A percentile compares a stretch with the other conserved stretches of the same genome.
Conservation (phyloP, 2,888 invertebrate species). For the Drosophila rellima region DNA sequence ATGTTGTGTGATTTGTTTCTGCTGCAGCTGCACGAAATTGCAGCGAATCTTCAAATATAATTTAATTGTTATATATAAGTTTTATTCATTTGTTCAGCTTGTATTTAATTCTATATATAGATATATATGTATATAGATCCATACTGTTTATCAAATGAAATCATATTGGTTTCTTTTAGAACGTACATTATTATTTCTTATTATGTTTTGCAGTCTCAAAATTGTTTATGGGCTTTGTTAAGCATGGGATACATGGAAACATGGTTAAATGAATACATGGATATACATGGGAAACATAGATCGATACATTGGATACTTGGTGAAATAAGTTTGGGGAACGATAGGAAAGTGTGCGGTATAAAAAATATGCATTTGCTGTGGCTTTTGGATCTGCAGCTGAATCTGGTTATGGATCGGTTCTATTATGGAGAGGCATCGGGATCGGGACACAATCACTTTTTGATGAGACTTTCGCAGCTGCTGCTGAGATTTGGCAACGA, state of each 20-base stretch:
- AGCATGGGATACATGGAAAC: conserved; percentile 23
- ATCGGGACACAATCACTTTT: conserved; percentile 61
- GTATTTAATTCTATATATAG: conserved; percentile 23
- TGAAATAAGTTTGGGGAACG: conserved; percentile 15
- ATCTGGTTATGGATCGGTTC: conserved; percentile 1
- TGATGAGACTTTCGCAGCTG: conserved; percentile 88
- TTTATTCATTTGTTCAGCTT: conserved; percentile 54
- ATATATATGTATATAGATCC: conserved; percentile 21
- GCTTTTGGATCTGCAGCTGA: neutral
- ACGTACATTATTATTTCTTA: conserved; percentile 43
- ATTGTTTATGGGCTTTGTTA: conserved; percentile 73
- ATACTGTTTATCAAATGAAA: conserved; percentile 28
- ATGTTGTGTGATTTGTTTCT: conserved; percentile 12
- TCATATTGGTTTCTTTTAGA: conserved; percentile 44
- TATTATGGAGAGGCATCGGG: neutral
- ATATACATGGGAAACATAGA: conserved; percentile 3
- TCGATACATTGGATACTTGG: conserved; percentile 8
- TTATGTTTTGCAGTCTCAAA: conserved; percentile 73
- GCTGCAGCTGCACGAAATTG: conserved; percentile 8
- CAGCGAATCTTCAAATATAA: conserved; percentile 9
- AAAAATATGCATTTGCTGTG: conserved; percentile 39
- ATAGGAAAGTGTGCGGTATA: conserved; percentile 32
- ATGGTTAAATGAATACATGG: conserved; percentile 9
- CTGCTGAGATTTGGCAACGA: conserved; percentile 91
- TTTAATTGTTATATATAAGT: conserved; percentile 33